phyloP scores from a whole-genome alignment of 2,113 vertebrate species.

The Corythornis vintsioides region DNA sequence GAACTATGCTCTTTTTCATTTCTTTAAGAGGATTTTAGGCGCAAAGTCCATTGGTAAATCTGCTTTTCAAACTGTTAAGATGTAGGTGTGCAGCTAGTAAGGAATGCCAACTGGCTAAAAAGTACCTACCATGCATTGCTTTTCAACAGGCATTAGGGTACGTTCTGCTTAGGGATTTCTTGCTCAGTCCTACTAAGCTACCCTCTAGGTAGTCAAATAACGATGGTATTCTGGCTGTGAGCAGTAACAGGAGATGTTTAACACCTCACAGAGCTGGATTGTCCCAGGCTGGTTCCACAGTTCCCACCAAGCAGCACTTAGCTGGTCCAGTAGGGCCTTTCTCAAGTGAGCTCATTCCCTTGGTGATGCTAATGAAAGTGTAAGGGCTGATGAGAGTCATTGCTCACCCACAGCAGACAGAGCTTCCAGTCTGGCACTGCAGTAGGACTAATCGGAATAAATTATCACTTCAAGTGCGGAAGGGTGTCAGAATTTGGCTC shows the following conservation, averaged over 20 bases:
- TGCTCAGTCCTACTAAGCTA: neutral
- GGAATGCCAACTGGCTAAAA: neutral
- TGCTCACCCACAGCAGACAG: neutral
- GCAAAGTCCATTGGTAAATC: neutral
- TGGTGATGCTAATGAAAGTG: accelerated
- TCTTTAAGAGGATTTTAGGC: neutral
- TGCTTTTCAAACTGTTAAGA: neutral
- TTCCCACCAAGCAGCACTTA: neutral
- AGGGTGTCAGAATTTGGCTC: neutral
- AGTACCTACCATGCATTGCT: neutral
- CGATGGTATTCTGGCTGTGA: neutral
- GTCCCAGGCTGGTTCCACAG: neutral
- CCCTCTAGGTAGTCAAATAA: neutral
- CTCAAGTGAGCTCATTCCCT: neutral
- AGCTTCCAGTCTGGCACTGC: neutral
- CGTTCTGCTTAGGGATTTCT: neutral
- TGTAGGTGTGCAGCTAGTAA: neutral
- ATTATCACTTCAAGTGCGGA: neutral
- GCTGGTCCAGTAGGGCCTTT: neutral
- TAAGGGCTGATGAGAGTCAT: accelerated
- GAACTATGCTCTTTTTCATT: neutral
- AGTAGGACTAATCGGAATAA: neutral
- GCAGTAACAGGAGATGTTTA: neutral
- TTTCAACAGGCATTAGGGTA: neutral
- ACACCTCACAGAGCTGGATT: neutral